Evolutionary conservation across 2,797 vertebrate species (phyloP).

Genomic region (Rhinella marina): DNA sequence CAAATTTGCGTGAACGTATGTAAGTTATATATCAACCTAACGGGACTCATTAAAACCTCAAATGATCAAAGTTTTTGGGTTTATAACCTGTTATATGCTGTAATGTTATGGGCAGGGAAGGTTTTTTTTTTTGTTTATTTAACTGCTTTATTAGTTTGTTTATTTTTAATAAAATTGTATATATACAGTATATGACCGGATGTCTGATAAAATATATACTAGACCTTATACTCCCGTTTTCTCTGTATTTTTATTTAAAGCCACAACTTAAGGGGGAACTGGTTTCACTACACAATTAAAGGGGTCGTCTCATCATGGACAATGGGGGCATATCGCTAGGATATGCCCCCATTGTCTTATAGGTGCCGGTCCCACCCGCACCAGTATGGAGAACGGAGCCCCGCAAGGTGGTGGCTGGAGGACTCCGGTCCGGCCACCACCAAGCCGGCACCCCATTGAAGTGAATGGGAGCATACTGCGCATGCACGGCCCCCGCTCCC

Average conservation of each 20-base stretch:
- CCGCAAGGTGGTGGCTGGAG: too few species aligned
- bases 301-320: too few species aligned
- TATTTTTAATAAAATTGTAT: conserved; percentile 43
- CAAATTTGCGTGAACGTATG: background rate
- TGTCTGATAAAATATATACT: conserved; percentile 24
- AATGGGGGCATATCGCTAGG: too few species aligned
- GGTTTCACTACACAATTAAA: too few species aligned
- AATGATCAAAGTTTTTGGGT: conserved; percentile 15
- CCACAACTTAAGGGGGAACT: too few species aligned
- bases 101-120: conserved; percentile 10
- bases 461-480: too few species aligned
- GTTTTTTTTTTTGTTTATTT: conserved; percentile 1
- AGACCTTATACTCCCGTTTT: conserved; percentile 3
- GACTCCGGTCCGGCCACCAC: too few species aligned
- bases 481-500: too few species aligned
- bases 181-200: conserved; percentile 21
- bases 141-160: conserved; percentile 26
- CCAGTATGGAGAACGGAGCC: too few species aligned
- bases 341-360: too few species aligned
- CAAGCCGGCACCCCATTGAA: too few species aligned
- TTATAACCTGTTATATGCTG: conserved; percentile 6
- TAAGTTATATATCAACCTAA: background rate
- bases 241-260: conserved; percentile 1
- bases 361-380: too few species aligned
- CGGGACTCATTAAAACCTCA: background rate